Conservation (phyloP, 2,113 vertebrate species). For the Perccottus glenii region DNA sequence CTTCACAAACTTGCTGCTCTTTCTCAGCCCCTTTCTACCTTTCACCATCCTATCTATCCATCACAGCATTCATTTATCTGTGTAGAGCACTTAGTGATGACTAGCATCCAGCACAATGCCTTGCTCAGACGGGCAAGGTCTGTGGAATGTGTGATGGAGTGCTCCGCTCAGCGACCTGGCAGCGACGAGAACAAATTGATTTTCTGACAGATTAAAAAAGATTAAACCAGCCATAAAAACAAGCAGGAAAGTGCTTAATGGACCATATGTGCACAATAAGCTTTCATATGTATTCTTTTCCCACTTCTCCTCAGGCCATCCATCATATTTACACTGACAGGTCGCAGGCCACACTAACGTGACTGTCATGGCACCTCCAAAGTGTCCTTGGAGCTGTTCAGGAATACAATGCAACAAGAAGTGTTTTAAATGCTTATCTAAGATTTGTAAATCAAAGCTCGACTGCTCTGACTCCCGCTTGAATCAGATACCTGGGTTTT, state of each 20-base stretch:
- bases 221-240: slow-evolving; percentile 82
- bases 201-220: slow-evolving; percentile 84
- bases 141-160: slow-evolving; percentile 77
- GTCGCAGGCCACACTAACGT: slow-evolving; percentile 58
- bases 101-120: slow-evolving; percentile 62
- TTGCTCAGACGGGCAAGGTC: slow-evolving; percentile 58
- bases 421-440: not conserved
- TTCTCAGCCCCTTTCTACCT: slow-evolving; percentile 31
- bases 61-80: slow-evolving; percentile 64
- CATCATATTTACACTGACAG: slow-evolving; percentile 71
- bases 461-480: not conserved
- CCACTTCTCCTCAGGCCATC: slow-evolving; percentile 58
- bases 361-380: slow-evolving; percentile 54
- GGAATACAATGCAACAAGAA: not conserved
- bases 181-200: slow-evolving; percentile 80
- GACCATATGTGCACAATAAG: slow-evolving; percentile 77
- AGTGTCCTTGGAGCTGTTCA: slow-evolving; percentile 49
- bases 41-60: slow-evolving; percentile 48
- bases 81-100: slow-evolving; percentile 59
- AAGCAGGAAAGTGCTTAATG: slow-evolving; percentile 80
- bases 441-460: not conserved
- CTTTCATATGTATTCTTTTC: slow-evolving; percentile 80
- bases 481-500: not conserved
- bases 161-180: slow-evolving; percentile 75
- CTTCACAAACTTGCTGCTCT: slow-evolving; percentile 41